Evolutionary conservation across 2,113 vertebrate species (phyloP).

Genomic region (Lasiurus cinereus): DNA sequence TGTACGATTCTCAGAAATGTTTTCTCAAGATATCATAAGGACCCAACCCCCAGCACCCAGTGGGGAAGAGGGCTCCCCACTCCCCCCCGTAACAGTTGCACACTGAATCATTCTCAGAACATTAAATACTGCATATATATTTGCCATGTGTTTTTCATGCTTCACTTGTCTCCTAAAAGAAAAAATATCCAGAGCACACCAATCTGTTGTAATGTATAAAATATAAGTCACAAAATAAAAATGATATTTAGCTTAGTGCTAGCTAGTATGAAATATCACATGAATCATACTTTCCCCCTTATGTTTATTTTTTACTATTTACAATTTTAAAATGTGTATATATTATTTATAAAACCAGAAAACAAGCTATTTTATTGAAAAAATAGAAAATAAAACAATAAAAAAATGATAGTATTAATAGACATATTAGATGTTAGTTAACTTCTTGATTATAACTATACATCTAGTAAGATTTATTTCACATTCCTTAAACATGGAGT

Average conservation of each 20-base stretch:
- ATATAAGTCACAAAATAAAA: neutral
- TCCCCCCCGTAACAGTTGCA: neutral
- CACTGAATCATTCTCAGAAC: neutral
- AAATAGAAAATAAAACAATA: neutral
- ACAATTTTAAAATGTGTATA: neutral
- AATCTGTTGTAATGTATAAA: neutral
- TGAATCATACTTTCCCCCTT: neutral
- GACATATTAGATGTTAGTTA: neutral
- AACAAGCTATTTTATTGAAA: slow-evolving; percentile 17
- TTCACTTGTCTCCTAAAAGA: neutral
- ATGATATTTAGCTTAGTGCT: neutral
- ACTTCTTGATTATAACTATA: neutral
- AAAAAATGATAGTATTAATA: neutral
- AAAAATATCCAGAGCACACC: neutral
- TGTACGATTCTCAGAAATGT: too few relatives aligned
- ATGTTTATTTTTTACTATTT: slow-evolving; percentile 4
- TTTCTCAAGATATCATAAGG: too few relatives aligned
- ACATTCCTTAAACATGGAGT: neutral
- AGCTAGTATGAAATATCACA: neutral
- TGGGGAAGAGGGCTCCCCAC: too few relatives aligned
- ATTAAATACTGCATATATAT: neutral
- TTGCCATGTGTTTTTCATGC: neutral
- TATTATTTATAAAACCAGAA: slow-evolving; percentile 11
- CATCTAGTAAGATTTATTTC: neutral
- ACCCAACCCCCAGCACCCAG: too few relatives aligned